Conservation (phyloP, 2,113 vertebrate species). For the Manacus vitellinus region DNA sequence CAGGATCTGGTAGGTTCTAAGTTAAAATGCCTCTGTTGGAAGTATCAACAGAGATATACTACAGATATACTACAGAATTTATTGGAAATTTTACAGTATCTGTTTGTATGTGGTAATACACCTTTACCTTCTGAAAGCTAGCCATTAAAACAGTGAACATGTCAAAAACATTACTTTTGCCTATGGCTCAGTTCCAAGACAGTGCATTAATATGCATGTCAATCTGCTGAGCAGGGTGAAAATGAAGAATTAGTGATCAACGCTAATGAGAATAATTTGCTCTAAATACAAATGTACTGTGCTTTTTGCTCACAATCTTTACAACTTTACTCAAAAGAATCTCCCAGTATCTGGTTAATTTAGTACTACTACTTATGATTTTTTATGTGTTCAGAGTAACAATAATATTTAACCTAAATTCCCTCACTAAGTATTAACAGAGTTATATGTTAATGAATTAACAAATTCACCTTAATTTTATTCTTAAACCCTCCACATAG, state of each 20-base stretch:
- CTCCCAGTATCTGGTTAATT: background rate
- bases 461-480: background rate
- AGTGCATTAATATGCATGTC: background rate
- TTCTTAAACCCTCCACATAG: background rate
- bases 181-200: background rate
- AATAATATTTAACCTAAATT: background rate
- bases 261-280: background rate
- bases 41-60: background rate
- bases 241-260: background rate
- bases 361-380: background rate
- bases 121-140: background rate
- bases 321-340: background rate
- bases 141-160: background rate
- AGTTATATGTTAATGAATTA: background rate
- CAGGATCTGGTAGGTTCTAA: background rate
- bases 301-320: background rate
- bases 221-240: background rate
- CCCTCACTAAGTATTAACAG: background rate
- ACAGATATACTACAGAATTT: background rate
- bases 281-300: background rate
- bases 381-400: background rate
- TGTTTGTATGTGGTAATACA: background rate
- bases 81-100: background rate
- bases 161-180: background rate
- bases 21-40: background rate